Conservation (phyloP, 1,140 invertebrate genomes). For the Trichogramma pretiosum region DNA sequence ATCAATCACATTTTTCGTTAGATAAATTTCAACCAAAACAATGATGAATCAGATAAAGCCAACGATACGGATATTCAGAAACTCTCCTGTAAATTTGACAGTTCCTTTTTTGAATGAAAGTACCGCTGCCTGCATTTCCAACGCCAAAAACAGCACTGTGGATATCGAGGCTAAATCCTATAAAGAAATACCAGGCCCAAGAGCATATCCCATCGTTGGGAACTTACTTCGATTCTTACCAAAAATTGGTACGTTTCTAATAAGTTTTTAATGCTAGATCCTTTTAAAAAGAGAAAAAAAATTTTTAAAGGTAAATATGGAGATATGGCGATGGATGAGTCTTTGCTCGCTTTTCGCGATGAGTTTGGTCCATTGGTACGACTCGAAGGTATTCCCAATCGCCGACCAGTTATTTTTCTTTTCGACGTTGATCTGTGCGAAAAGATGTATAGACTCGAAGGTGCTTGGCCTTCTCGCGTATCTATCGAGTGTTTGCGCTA, state of each 20-base stretch:
- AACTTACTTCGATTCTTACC: slow-evolving; percentile 43
- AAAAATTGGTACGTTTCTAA: slow-evolving; percentile 47
- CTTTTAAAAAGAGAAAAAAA: slow-evolving; percentile 8
- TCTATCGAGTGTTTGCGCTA: slow-evolving; percentile 29
- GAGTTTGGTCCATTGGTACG: slow-evolving; percentile 29
- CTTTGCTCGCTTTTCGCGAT: slow-evolving; percentile 22
- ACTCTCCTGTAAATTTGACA: no score
- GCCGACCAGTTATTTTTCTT: slow-evolving; percentile 25
- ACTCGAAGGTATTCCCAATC: slow-evolving; percentile 26
- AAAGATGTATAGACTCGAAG: slow-evolving; percentile 36
- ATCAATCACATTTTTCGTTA: no score
- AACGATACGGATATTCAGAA: no score
- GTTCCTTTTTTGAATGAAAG: no score
- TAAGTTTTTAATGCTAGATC: slow-evolving; percentile 2
- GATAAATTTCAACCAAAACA: no score
- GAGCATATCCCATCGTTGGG: slow-evolving; percentile 39
- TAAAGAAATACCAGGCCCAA: slow-evolving; percentile 46
- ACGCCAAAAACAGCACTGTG: no score
- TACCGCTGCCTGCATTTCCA: no score
- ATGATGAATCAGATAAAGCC: no score
- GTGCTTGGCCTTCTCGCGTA: slow-evolving; percentile 30
- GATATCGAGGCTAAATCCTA: slow-evolving; percentile 26
- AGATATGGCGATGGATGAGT: slow-evolving; percentile 13
- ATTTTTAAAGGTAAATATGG: slow-evolving; percentile 29
- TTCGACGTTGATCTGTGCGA: slow-evolving; percentile 31